These are phyloP conservation scores for Spodoptera frugiperda DNA, from an alignment of 1,140 invertebrate genomes.

Conservation along the genomic window DNA sequence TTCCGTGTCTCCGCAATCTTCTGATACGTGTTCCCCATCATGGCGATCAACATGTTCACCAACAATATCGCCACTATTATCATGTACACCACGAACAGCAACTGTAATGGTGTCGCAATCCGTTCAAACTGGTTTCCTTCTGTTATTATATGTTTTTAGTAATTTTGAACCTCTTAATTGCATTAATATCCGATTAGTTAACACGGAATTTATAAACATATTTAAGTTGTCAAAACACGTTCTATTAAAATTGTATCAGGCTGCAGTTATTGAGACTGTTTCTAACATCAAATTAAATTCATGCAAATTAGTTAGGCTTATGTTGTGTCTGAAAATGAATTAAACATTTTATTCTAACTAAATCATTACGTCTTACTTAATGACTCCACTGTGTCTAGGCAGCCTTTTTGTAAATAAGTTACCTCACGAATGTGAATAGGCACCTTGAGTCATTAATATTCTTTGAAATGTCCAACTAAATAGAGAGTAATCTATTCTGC, in stretches of 20 bases:
- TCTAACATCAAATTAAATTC: too few relatives aligned
- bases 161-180: constrained; percentile 21
- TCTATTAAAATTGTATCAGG: constrained; percentile 17
- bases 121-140: constrained; percentile 1
- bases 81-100: constrained; percentile 98
- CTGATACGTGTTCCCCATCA: constrained; percentile 99
- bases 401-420: constrained; percentile 5
- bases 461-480: constrained; percentile 1
- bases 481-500: background rate
- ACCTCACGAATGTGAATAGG: constrained; percentile 16
- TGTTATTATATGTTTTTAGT: constrained; percentile 9
- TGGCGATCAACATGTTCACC: constrained; percentile 99
- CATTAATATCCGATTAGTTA: constrained; percentile 14
- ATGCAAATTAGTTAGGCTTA: too few relatives aligned
- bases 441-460: constrained; percentile 16
- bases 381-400: background rate
- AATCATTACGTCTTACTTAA: too few relatives aligned
- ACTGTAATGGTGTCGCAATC: constrained; percentile 85
- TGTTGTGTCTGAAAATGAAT: too few relatives aligned
- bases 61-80: constrained; percentile 97
- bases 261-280: too few relatives aligned
- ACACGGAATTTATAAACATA: constrained; percentile 11
- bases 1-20: constrained; percentile 98
- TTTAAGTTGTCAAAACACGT: background rate
- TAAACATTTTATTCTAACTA: too few relatives aligned